A percentile compares a stretch with the other conserved stretches of the same genome.
These are phyloP conservation scores for Bos indicus DNA, from an alignment of 2,113 vertebrate genomes.

Conservation along the genomic window DNA sequence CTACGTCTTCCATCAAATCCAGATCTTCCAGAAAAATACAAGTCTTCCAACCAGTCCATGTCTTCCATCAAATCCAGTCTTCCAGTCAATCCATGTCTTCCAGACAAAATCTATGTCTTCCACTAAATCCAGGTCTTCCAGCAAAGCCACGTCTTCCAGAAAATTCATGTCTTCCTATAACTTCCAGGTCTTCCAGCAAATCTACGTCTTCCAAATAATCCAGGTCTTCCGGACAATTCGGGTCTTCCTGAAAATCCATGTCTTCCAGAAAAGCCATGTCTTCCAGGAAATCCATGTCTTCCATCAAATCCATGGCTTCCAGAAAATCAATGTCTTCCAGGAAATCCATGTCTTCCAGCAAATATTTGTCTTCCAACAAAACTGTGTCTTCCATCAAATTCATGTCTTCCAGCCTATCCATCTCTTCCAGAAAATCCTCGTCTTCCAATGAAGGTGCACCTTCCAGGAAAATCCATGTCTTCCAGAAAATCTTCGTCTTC, in stretches of 20 bases:
- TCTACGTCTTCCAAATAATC: conserved; percentile 9
- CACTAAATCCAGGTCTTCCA: not conserved
- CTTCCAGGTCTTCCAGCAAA: not conserved
- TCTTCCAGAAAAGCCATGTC: conserved; percentile 29
- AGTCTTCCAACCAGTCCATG: conserved; percentile 17
- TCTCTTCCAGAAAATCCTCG: not conserved
- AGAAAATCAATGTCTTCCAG: conserved; percentile 22
- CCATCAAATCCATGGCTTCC: conserved; percentile 29
- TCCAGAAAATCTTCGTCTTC: not conserved
- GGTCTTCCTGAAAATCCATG: conserved; percentile 40
- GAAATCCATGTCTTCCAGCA: conserved; percentile 20
- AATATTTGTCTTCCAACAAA: conserved; percentile 41
- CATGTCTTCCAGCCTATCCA: not conserved
- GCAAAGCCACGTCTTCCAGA: not conserved
- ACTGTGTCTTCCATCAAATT: conserved; percentile 12
- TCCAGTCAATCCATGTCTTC: conserved; percentile 25
- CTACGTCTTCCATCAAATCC: not conserved
- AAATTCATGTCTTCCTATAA: not conserved
- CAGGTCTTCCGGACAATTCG: conserved; percentile 41
- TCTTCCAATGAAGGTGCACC: not conserved
- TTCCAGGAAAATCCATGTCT: not conserved
- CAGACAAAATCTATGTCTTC: conserved; percentile 22
- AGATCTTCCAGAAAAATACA: conserved; percentile 41
- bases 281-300: conserved; percentile 32
- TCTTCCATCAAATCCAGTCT: conserved; percentile 42